These are phyloP conservation scores for Pseudomyrmex dendroicus DNA, from an alignment of 1,140 invertebrate genomes.

Conservation along the genomic window DNA sequence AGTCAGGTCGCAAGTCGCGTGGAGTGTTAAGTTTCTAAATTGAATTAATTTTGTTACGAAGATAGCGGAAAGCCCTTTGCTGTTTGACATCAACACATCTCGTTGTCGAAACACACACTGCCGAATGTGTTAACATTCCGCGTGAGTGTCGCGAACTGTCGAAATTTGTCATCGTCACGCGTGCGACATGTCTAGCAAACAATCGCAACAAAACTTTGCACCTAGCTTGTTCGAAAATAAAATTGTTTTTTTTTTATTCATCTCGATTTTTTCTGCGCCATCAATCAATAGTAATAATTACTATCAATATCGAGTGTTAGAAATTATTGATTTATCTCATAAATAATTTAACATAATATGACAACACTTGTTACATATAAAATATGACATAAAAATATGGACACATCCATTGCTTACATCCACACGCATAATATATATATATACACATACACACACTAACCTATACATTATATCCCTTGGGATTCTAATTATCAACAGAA, in stretches of 20 bases:
- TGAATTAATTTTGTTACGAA: background rate
- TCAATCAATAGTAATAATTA: background rate
- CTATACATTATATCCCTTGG: no score
- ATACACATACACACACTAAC: no score
- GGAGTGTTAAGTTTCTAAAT: background rate
- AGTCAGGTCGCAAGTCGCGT: background rate
- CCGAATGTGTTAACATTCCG: slow-evolving; percentile 33
- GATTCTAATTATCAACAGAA: no score
- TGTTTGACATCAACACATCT: slow-evolving; percentile 29
- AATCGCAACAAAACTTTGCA: background rate
- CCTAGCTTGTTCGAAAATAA: background rate
- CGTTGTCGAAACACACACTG: slow-evolving; percentile 6
- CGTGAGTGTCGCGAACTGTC: background rate
- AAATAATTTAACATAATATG: background rate
- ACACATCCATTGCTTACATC: no score
- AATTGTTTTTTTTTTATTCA: background rate
- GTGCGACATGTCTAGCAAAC: background rate
- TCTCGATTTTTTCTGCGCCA: background rate
- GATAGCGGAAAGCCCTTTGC: background rate
- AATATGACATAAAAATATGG: no score
- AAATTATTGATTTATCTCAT: background rate
- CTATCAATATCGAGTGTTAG: background rate
- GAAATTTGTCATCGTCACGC: background rate
- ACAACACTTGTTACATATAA: no score
- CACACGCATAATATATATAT: no score